phyloP scores from a whole-genome alignment of 2,888 invertebrate genomes.

The Lycocerus yunnanus region DNA sequence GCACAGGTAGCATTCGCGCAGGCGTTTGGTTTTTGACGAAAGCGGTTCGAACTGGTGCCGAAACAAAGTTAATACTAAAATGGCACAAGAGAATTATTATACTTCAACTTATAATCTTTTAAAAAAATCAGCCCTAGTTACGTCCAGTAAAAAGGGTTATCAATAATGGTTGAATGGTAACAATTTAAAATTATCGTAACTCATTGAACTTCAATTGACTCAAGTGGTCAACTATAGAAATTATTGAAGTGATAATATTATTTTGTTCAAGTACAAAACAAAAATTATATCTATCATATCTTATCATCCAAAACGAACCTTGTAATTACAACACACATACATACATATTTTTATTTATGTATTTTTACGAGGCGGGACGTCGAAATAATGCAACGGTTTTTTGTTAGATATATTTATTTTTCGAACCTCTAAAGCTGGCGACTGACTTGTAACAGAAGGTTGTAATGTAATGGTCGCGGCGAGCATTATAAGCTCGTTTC shows the following conservation, averaged over 20 bases:
- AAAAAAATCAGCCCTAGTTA: not conserved
- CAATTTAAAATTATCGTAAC: not conserved
- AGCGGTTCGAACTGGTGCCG: too few species aligned
- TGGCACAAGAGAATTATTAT: too few species aligned
- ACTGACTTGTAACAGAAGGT: too few species aligned
- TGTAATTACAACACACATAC: not conserved
- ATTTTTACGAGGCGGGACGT: not conserved
- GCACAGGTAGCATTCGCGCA: too few species aligned
- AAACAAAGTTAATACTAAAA: too few species aligned
- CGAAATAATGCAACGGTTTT: not conserved
- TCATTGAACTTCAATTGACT: not conserved
- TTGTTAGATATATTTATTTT: not conserved
- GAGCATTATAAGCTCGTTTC: too few species aligned
- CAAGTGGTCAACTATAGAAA: not conserved
- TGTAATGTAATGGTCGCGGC: too few species aligned
- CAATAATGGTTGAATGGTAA: not conserved
- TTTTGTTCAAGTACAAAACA: not conserved
- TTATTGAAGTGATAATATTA: not conserved
- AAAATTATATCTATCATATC: not conserved
- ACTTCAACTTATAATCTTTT: too few species aligned
- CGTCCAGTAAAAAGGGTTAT: not conserved
- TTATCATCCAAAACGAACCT: not conserved
- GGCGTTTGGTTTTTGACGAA: too few species aligned
- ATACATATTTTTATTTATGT: not conserved
- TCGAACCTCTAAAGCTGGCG: too few species aligned